Conservation (phyloP, 1,140 invertebrate species). For the Amphibalanus amphitrite region DNA sequence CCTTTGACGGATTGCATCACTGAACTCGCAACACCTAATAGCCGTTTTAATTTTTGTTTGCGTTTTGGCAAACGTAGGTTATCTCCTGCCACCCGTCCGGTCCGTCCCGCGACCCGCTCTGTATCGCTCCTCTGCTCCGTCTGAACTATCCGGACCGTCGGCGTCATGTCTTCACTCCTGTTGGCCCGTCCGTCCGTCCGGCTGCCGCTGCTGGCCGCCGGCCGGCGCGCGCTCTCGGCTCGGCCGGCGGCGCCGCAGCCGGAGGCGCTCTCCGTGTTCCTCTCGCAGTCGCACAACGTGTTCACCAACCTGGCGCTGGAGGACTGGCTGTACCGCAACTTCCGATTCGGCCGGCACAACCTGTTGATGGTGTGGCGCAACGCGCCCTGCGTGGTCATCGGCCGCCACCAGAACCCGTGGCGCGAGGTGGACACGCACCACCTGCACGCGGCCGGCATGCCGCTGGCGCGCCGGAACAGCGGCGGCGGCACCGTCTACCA, state of each 20-base stretch:
- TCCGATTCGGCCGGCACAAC: slow-evolving; percentile 39
- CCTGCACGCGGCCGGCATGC: slow-evolving; percentile 40
- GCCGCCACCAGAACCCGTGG: slow-evolving; percentile 94
- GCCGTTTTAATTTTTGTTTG: slow-evolving; percentile 17
- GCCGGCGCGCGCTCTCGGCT: no score
- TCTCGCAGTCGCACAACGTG: slow-evolving; percentile 76
- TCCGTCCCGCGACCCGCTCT: background rate
- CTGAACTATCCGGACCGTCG: background rate
- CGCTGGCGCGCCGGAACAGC: slow-evolving; percentile 69
- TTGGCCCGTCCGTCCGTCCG: background rate
- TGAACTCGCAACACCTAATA: background rate
- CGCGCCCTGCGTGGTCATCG: slow-evolving; percentile 82
- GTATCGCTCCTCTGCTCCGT: background rate
- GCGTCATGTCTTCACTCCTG: slow-evolving; percentile 3
- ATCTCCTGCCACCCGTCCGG: slow-evolving; percentile 4
- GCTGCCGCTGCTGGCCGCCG: background rate
- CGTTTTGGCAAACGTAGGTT: slow-evolving; percentile 16
- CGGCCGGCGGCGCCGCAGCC: background rate
- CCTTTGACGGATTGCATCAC: slow-evolving; percentile 34
- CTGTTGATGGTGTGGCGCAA: slow-evolving; percentile 80
- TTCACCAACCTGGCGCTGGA: slow-evolving; percentile 82
- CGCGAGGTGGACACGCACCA: slow-evolving; percentile 58
- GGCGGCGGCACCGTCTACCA: slow-evolving; percentile 96
- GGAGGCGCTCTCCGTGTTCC: slow-evolving; percentile 63
- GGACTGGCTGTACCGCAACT: slow-evolving; percentile 66